Evolutionary conservation across 2,113 vertebrate species (phyloP), one percentile per base, ranked within the genome.

Genomic region (Lagenorhynchus albirostris): DNA sequence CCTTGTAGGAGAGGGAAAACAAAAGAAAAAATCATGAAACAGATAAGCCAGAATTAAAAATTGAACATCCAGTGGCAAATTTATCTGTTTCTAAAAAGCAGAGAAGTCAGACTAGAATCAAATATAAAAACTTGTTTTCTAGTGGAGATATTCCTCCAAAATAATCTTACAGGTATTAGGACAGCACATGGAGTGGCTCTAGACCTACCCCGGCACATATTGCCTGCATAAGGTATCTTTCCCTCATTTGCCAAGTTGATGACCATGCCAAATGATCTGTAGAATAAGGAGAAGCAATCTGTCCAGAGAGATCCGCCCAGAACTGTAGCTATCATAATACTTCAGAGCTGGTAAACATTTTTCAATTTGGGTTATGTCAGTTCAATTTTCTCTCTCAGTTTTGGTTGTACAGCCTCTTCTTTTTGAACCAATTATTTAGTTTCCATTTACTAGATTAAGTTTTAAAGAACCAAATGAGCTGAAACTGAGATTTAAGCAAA

Each of bases 21-120:
- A 96, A 93, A 97, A 96, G 58, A 96, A 10, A 94, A 96, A 86
- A 77, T 31, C 81, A 91, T 95, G 94, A 96, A 97, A 97, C 91
- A 96, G 97, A 92, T 84, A 97, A 97, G 93, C 95, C 95, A 97
- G 94, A 97, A 96, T 89, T 91, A 94, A 98, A 96, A 98, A 95
- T 0, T 91, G 47, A 97, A 87, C 63, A 96, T 63, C 82, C 62
- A 94, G 67, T 44, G 93, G 93, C 96, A 97, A 93, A 91, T 83
- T 87, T 85, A 96, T 96, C 97, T 97, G 96, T 96, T 97, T 97
- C 91, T 86, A 93, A 84, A 94, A 95, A 94, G 82, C 33, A 96
- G 89, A 95, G 65, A 93, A 67, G n/a, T 89, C 93, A 97, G 81
- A 96, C 80, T 89, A 96, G n/a, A 94, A 71, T 86, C 25, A 96